Evolutionary conservation across 2,888 invertebrate species (phyloP).

Genomic region (Leptinotarsa tumamoca): DNA sequence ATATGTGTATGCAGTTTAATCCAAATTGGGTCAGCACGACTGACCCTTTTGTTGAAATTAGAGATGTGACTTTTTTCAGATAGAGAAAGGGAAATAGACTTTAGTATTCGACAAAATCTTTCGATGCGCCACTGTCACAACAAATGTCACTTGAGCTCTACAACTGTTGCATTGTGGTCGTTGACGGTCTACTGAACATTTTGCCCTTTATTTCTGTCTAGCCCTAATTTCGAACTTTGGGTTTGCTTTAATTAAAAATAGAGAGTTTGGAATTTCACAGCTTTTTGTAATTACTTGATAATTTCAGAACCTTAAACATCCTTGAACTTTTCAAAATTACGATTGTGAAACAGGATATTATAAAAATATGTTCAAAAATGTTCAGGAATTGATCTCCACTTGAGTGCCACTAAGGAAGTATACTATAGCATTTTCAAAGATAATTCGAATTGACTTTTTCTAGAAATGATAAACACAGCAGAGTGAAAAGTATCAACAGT

Average conservation of each 20-base stretch:
- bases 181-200: constrained; percentile 49
- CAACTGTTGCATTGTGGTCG: constrained; percentile 61
- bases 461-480: no score
- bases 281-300: constrained; percentile 24
- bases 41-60: no score
- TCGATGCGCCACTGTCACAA: constrained; percentile 34
- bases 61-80: no score
- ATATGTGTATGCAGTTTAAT: no score
- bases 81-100: background rate
- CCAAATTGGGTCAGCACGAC: no score
- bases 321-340: background rate
- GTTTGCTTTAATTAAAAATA: constrained; percentile 43
- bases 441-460: no score
- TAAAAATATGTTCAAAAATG: no score
- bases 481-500: no score
- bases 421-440: no score
- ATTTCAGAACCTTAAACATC: constrained; percentile 1
- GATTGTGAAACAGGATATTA: no score
- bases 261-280: constrained; percentile 35
- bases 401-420: no score
- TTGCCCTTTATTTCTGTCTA: constrained; percentile 35
- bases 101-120: background rate
- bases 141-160: constrained; percentile 33
- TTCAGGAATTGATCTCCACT: no score
- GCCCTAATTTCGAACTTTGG: constrained; percentile 40